Evolutionary conservation across 1,140 invertebrate species (phyloP), one percentile per base, ranked within the genome.

Genomic region (Ceratosolen fusciceps): DNA sequence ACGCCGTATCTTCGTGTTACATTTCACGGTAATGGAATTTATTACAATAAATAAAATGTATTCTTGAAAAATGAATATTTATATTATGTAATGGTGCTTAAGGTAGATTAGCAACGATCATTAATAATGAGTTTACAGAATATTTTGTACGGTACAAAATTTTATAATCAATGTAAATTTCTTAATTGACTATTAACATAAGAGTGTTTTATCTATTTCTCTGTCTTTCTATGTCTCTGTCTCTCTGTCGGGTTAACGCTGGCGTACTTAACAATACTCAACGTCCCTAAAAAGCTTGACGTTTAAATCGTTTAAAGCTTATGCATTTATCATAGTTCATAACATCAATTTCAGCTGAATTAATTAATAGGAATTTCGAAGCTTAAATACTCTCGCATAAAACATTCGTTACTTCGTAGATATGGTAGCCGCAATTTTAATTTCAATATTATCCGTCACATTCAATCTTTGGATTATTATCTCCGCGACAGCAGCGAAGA

Each of bases 321-420:
- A 75, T 58, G 16, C 49, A 47, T 26, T 79, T 74, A 74, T 79
- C 72, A n/a, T 31, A 47, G 19, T 54, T 31, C 16, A 65, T 43
- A 80, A 62, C 62, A 62, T 58, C 60, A 74, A 74, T 74, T 74
- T 74, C 37, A 79, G 49, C 43, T 24, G 73, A 74, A 75, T 80
- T 75, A 80, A 80, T 80, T 80, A 75, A 75, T 75, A 71, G 21
- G 54, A 71, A 80, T 80, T 80, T 71, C 79, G 67, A 80, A 75
- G 79, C 67, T 75, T 75, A 62, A 80, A 75, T 26, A 70, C 62
- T 74, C 49, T 49, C 29, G 16, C 1, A 47, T 31, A 68, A 58
- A 79, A 49, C 26, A 47, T 73, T 79, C 58, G 77, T 79, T 74
- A 56, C 72, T 62, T 62, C 16, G 24, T 43, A 16, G 39, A 60